Evolutionary conservation across 2,888 invertebrate species (phyloP).

Genomic region (Synanthedon tipuliformis): DNA sequence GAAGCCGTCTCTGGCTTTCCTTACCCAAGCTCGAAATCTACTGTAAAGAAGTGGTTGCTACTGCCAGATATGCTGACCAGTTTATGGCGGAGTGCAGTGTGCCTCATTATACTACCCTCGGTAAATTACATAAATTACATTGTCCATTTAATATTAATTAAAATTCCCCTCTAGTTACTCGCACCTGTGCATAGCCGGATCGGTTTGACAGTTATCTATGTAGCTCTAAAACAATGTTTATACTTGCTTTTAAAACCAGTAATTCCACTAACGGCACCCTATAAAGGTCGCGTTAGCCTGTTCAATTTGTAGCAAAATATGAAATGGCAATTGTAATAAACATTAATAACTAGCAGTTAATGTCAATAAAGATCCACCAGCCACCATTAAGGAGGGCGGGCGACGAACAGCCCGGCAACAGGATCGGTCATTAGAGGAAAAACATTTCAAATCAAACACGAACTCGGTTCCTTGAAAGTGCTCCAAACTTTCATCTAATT

Average conservation of each 20-base stretch:
- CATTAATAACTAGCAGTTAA: conserved; percentile 37
- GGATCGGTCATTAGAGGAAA: conserved; percentile 55
- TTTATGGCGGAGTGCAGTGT: no score
- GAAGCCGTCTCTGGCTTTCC: no score
- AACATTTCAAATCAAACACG: conserved; percentile 54
- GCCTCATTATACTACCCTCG: no score
- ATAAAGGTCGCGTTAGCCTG: not conserved
- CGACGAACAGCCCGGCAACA: conserved; percentile 10
- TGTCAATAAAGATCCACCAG: conserved; percentile 42
- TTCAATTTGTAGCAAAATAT: conserved; percentile 12
- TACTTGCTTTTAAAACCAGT: not conserved
- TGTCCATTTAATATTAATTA: no score
- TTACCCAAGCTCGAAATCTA: no score
- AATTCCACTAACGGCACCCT: not conserved
- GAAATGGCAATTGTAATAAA: conserved; percentile 29
- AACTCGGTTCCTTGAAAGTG: conserved; percentile 41
- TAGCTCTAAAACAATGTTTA: no score
- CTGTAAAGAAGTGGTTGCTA: no score
- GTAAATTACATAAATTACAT: no score
- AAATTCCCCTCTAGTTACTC: no score
- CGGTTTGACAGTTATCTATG: no score
- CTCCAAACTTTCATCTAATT: conserved; percentile 29
- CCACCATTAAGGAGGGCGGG: conserved; percentile 31
- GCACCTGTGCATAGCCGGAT: no score
- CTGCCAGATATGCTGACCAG: no score